Evolutionary conservation across 2,797 vertebrate genomes (phyloP).

Genomic region (Schizothorax lantsangensis): DNA sequence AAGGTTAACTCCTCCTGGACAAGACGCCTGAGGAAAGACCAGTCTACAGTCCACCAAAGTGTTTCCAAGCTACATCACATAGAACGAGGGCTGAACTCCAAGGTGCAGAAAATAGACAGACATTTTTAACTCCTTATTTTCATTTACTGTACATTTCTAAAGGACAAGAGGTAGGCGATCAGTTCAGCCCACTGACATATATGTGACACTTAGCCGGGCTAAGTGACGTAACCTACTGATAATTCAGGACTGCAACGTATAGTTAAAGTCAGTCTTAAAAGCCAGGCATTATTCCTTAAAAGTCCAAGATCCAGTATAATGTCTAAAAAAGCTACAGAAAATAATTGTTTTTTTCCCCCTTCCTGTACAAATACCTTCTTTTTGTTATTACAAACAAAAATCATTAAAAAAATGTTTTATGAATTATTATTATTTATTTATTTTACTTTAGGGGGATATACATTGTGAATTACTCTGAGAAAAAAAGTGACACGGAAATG

Average conservation of each 20-base stretch:
- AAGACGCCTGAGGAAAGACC: constrained; percentile 34
- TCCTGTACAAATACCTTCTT: neutral
- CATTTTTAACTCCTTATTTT: constrained; percentile 49
- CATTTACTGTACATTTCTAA: constrained; percentile 56
- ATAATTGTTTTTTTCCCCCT: constrained; percentile 7
- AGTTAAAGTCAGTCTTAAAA: constrained; percentile 60
- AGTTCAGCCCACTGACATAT: constrained; percentile 48
- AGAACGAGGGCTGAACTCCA: constrained; percentile 31
- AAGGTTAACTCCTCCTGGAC: constrained; percentile 56
- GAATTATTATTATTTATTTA: too few species aligned
- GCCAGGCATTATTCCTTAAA: constrained; percentile 55
- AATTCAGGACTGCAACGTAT: constrained; percentile 53
- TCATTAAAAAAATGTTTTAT: neutral
- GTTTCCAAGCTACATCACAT: neutral
- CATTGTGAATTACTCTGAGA: neutral
- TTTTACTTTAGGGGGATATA: too few species aligned
- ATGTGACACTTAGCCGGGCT: constrained; percentile 56
- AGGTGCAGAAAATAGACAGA: constrained; percentile 42
- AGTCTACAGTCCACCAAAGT: constrained; percentile 21
- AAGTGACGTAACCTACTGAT: constrained; percentile 61
- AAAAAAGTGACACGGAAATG: neutral
- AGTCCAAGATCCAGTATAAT: constrained; percentile 43
- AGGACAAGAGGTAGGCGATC: constrained; percentile 54
- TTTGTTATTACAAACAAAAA: neutral
- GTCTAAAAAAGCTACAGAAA: constrained; percentile 38